A percentile compares a stretch with the other conserved stretches of the same genome.
Evolutionary conservation across 2,888 invertebrate genomes (phyloP).

Genomic region (Alitta virens): DNA sequence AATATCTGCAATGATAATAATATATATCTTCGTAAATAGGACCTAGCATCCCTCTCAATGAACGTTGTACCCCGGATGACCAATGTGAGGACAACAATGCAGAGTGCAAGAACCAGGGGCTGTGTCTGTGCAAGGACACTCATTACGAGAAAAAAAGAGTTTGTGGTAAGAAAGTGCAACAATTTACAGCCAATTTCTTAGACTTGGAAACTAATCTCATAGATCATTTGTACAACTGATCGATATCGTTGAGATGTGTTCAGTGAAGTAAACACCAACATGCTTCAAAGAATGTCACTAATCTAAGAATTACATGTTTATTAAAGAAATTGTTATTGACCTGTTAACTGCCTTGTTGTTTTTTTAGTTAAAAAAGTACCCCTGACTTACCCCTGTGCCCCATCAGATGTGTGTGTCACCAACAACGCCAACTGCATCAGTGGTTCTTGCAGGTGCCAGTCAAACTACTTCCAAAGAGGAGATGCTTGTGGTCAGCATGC

Average conservation of each 20-base stretch:
- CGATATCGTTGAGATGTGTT: no score
- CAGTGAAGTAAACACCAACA: no score
- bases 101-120: background rate
- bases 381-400: constrained; percentile 12
- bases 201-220: no score
- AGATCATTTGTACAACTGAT: no score
- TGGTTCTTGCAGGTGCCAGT: constrained; percentile 1
- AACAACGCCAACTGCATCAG: constrained; percentile 3
- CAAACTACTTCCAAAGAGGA: background rate
- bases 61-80: constrained; percentile 8
- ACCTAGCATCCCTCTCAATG: constrained; percentile 15
- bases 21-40: background rate
- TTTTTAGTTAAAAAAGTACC: constrained; percentile 15
- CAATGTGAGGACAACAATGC: constrained; percentile 10
- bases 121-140: constrained; percentile 10
- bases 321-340: no score
- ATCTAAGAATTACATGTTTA: no score
- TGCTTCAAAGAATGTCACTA: no score
- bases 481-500: background rate
- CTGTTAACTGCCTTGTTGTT: no score
- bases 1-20: background rate
- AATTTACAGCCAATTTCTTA: no score
- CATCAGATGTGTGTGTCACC: constrained; percentile 6
- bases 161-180: constrained; percentile 16
- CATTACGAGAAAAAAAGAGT: constrained; percentile 12